Base-by-base conservation (phyloP, 2,888 invertebrate genomes). In the Diplazon laetatorius region DNA sequence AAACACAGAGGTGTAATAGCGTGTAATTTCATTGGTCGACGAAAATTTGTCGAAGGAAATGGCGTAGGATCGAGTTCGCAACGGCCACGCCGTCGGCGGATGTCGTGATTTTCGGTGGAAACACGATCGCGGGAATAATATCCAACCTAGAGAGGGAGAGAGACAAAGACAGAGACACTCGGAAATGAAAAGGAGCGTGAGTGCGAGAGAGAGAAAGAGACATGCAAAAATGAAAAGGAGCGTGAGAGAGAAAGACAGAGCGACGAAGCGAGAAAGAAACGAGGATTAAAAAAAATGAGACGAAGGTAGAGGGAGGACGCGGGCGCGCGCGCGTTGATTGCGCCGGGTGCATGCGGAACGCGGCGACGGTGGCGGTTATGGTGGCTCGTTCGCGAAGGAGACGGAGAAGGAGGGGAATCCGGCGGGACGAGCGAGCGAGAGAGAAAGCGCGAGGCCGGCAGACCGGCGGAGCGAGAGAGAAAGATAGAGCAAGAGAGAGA, bases 361-460 rank as follows among this genome's bases (percentile, higher is more conserved):
- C 74, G 74, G 30, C 66, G 71, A 60, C 55, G 25, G 25, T 55
- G 71, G 60, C 76, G 76, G 72, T 77, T 73, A 73, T 69, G 39
- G 57, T 59, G 68, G 68, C 52, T 44, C 22, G 30, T 30, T 30
- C n/a, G n/a, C n/a, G n/a, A n/a, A n/a, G n/a, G n/a, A n/a, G n/a
- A n/a, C n/a, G n/a, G n/a, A n/a, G n/a, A n/a, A n/a, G n/a, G n/a
- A n/a, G n/a, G n/a, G n/a, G n/a, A n/a, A n/a, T n/a, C n/a, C n/a
- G n/a, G n/a, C n/a, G n/a, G n/a, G n/a, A n/a, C n/a, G n/a, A n/a
- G n/a, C n/a, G n/a, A n/a, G n/a, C n/a, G n/a, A n/a, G n/a, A n/a
- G n/a, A n/a, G n/a, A n/a, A n/a, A n/a, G n/a, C n/a, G n/a, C n/a
- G n/a, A n/a, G n/a, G n/a, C n/a, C n/a, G n/a, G n/a, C n/a, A n/a